Evolutionary conservation across 1,140 invertebrate genomes (phyloP), one percentile per base, ranked within the genome.

Genomic region (Oncopodura yosiiana): DNA sequence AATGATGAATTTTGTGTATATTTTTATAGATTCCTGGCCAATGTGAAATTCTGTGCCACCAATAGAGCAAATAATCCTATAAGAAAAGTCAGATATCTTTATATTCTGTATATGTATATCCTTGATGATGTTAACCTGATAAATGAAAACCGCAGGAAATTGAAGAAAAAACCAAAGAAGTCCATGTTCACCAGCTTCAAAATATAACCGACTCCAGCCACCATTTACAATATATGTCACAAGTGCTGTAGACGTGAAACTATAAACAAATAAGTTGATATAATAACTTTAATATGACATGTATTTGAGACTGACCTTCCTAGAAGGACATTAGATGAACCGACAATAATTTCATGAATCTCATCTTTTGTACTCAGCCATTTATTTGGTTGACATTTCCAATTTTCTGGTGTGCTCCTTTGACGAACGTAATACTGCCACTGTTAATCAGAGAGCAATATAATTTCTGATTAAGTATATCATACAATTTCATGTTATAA

Each of bases 311-410:
- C 65, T 1, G 71, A 66, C 3, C 73, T 75, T 19, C 71, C 77
- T 30, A 79, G 50, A 3, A 80, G 53, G 9, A 86, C 69, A 2
- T 78, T 78, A 0, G 77, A 37, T 0, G 74, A 76, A 2, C 82
- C 82, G 3, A 80, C 59, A 37, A 81, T 71, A 34, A 86, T 81
- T 67, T 83, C 81, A 60, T 84, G 79, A 12, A 75, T 70, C 66
- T 84, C 81, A 29, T 83, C 65, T 43, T 82, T 76, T 1, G 78
- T 76, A 1, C 76, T 69, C 3, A 84, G 60, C 75, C 78, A 84
- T 60, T 81, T 81, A 11, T 74, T 73, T 0, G 82, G 82, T 61
- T 86, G 83, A 57, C 82, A 80, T 69, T 86, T 86, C 83, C 83
- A 86, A 59, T 81, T 76, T 36, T 80, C 69, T 0, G 82, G 67